These are phyloP conservation scores for Pterostichus niger DNA, from an alignment of 2,888 invertebrate genomes.

Conservation along the genomic window DNA sequence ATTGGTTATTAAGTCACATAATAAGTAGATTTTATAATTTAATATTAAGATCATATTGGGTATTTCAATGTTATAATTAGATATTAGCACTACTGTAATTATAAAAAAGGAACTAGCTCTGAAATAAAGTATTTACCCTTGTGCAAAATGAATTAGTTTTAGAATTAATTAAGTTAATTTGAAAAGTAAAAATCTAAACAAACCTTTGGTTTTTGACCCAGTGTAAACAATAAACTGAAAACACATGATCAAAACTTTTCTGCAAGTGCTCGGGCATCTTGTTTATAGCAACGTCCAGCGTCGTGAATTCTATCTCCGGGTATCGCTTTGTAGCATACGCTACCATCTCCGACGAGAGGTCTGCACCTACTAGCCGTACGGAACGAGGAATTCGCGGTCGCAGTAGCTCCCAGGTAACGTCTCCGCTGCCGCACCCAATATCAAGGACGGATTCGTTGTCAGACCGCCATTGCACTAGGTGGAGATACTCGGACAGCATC, in stretches of 20 bases:
- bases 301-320: slow-evolving; percentile 77
- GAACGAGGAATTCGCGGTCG: slow-evolving; percentile 82
- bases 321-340: slow-evolving; percentile 82
- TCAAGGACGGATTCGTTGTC: slow-evolving; percentile 81
- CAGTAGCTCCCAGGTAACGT: slow-evolving; percentile 83
- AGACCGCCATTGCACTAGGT: slow-evolving; percentile 78
- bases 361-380: slow-evolving; percentile 81
- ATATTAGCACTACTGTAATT: too few relatives aligned
- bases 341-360: slow-evolving; percentile 86
- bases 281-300: slow-evolving; percentile 81
- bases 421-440: slow-evolving; percentile 88
- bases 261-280: slow-evolving; percentile 78
- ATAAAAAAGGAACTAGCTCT: too few relatives aligned
- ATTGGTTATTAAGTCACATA: too few relatives aligned
- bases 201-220: slow-evolving; percentile 88
- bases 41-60: too few relatives aligned
- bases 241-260: slow-evolving; percentile 83
- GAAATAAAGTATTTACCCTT: too few relatives aligned
- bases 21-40: too few relatives aligned
- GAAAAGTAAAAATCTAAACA: slow-evolving; percentile 70
- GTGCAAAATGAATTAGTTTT: too few relatives aligned
- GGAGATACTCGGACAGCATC: slow-evolving; percentile 83
- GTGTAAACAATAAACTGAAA: slow-evolving; percentile 89
- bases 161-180: not conserved
- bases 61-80: too few relatives aligned